Evolutionary conservation across 2,797 vertebrate species (phyloP).

Genomic region (Microtus obscurus): DNA sequence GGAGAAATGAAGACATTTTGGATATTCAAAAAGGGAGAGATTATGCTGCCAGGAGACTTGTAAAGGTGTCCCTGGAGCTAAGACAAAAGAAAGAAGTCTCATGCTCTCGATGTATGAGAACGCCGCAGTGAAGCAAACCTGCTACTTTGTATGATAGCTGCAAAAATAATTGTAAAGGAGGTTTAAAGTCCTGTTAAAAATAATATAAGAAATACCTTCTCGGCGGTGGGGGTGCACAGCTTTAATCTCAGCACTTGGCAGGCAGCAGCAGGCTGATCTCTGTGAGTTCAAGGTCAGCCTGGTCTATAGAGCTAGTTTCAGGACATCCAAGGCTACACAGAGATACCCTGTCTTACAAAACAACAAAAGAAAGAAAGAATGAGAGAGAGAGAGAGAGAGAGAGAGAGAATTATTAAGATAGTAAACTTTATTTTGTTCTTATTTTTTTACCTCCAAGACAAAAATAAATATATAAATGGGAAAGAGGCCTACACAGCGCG

Average conservation of each 20-base stretch:
- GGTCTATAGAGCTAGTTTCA: neutral
- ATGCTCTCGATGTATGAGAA: neutral
- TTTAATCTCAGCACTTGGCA: neutral
- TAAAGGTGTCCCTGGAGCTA: neutral
- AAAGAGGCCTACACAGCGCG: neutral
- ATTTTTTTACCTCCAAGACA: neutral
- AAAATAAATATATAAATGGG: neutral
- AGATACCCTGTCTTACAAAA: neutral
- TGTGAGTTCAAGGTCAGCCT: neutral
- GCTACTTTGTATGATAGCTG: neutral
- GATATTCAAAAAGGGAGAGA: neutral
- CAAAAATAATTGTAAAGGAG: neutral
- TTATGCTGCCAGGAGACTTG: neutral
- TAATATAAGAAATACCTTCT: neutral
- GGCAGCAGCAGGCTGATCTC: neutral
- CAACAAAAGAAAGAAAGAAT: neutral
- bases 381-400: no score
- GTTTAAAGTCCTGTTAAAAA: neutral
- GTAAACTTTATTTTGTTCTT: neutral
- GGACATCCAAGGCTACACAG: neutral
- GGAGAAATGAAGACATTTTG: neutral
- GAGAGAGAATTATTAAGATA: neutral
- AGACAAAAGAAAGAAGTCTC: conserved; percentile 21
- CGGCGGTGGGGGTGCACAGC: accelerated
- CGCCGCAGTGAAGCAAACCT: neutral